Evolutionary conservation across 2,797 vertebrate genomes (phyloP), one percentile per base, ranked within the genome.

Genomic region (Tragopan temminckii): DNA sequence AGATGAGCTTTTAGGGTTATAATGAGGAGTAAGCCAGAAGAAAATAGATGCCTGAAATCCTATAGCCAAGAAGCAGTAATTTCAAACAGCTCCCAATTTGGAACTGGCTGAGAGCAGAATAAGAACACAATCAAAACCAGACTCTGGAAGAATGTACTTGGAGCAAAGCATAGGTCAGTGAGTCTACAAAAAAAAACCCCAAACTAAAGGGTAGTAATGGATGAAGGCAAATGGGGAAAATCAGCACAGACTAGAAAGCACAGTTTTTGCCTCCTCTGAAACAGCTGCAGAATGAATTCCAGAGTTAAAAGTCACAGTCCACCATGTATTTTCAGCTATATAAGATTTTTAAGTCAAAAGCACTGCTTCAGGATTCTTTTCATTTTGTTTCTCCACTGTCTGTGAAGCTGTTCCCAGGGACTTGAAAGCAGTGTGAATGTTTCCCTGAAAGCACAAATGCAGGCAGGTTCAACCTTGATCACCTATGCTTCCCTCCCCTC

Each of bases 1-100:
- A 67, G 29, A 74, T 70, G 63, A 67, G 70, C 88, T 88, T 93
- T 74, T 75, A 69, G 91, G 80, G 62, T 43, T 78, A 50, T 16
- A 66, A 35, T 7, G 40, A 76, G 58, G 66, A 88, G 20, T 18
- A 66, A 69, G 63, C 27, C 69, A 89, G 80, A 89, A 63, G 27
- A 23, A 62, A 40, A 7, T 53, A 33, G 15, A 42, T 18, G 36
- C 24, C 72, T 66, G 1, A 78, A 77, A 45, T 48, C 43, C 42
- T 61, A 64, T 1, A 19, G 50, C 24, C 0, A 21, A 88, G 48
- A 4, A 91, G 46, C 35, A 67, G 77, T 67, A 72, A 84, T 66
- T 69, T 80, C 71, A 80, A 80, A 63, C 38, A 86, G 77, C 8
- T 93, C 77, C 77, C 67, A 31, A 0, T 63, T 76, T 78, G 89